Percentiles rank a stretch among this genome's conserved stretches.
These are phyloP conservation scores for Drosophila anomalipes DNA, from an alignment of 2,888 invertebrate genomes.

Conservation along the genomic window DNA sequence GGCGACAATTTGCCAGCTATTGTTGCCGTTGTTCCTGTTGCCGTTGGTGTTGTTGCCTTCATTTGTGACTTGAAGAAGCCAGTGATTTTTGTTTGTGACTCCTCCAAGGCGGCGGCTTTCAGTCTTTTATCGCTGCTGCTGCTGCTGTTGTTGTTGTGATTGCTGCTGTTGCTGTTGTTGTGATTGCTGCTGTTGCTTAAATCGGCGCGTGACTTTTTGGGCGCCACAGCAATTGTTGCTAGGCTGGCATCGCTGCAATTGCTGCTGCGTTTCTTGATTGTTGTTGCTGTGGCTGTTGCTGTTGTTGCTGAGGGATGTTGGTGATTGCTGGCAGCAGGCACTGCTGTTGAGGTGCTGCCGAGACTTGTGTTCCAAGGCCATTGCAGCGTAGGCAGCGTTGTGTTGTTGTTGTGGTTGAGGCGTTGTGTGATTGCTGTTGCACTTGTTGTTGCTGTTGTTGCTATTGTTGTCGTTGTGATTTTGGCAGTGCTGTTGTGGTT, in stretches of 20 bases:
- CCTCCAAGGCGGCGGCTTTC: conserved; percentile 84
- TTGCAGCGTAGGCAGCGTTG: conserved; percentile 78
- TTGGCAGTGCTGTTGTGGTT: conserved; percentile 58
- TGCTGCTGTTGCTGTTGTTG: conserved; percentile 29
- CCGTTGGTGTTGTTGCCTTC: conserved; percentile 85
- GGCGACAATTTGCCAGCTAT: conserved; percentile 42
- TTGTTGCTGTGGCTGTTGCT: conserved; percentile 18
- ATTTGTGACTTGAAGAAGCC: conserved; percentile 94
- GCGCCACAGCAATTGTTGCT: conserved; percentile 52
- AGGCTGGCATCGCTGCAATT: conserved; percentile 39
- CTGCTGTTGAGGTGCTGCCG: conserved; percentile 68
- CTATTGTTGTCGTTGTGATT: conserved; percentile 50
- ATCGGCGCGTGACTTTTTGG: conserved; percentile 80
- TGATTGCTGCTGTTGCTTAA: conserved; percentile 16
- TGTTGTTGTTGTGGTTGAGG: conserved; percentile 40
- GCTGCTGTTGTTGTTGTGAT: conserved; percentile 24
- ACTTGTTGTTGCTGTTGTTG: conserved; percentile 55
- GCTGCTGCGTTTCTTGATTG: conserved; percentile 22
- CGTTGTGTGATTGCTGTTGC: conserved; percentile 53
- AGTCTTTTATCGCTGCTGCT: conserved; percentile 80
- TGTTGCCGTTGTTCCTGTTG: background rate
- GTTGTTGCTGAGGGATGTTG: conserved; percentile 23
- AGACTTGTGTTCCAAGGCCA: conserved; percentile 83
- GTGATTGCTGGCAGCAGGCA: conserved; percentile 53
- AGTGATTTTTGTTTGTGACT: conserved; percentile 90